A percentile compares a stretch with the other conserved stretches of the same genome.
These are phyloP conservation scores for Rhinogobio ventralis DNA, from an alignment of 2,797 vertebrate species.

Conservation along the genomic window DNA sequence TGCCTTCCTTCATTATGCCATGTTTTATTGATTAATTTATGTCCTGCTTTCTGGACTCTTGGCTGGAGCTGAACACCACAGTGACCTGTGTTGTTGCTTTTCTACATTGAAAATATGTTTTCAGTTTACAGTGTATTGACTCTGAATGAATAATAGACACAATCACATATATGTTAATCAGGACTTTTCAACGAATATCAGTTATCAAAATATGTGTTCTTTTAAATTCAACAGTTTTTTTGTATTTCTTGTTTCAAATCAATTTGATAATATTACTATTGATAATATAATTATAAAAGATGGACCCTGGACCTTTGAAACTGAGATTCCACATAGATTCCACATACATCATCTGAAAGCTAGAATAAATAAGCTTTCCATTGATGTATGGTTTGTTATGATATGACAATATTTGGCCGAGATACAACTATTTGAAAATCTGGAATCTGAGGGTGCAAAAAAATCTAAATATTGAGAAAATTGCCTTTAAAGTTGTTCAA, in stretches of 20 bases:
- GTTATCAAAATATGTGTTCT: not conserved
- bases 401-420: too few relatives aligned
- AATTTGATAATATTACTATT: not conserved
- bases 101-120: not conserved
- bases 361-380: too few relatives aligned
- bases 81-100: slow-evolving; percentile 18
- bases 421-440: too few relatives aligned
- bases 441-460: too few relatives aligned
- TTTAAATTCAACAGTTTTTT: not conserved
- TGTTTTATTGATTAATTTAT: slow-evolving; percentile 28
- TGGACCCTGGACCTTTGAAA: too few relatives aligned
- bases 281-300: not conserved
- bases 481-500: too few relatives aligned
- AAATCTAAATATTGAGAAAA: too few relatives aligned
- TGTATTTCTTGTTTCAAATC: not conserved
- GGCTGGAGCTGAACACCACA: not conserved
- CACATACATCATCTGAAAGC: too few relatives aligned
- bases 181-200: not conserved
- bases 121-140: not conserved
- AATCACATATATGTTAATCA: not conserved
- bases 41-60: slow-evolving; percentile 8
- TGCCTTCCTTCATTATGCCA: slow-evolving; percentile 17
- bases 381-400: too few relatives aligned
- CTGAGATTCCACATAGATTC: too few relatives aligned
- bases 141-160: not conserved